These are phyloP conservation scores for Polylopha cassiicola DNA, from an alignment of 2,888 invertebrate genomes.

Conservation along the genomic window DNA sequence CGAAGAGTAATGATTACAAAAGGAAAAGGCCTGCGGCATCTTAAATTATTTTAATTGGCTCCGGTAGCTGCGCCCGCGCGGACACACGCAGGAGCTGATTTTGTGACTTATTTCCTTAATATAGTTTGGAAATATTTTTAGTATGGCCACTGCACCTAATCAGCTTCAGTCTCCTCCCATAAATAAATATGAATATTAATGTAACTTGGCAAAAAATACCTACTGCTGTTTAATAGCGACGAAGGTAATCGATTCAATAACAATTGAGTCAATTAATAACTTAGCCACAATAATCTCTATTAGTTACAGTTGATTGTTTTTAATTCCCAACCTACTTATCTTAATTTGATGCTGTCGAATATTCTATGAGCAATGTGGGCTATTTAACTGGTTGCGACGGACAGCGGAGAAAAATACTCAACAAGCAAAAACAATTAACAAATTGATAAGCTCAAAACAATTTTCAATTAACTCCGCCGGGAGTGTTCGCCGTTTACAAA, in stretches of 20 bases:
- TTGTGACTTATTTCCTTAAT: constrained; percentile 28
- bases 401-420: constrained; percentile 65
- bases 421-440: constrained; percentile 77
- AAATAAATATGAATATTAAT: too few species aligned
- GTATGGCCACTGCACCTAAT: too few species aligned
- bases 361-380: constrained; percentile 36
- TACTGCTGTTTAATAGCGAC: too few species aligned
- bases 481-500: constrained; percentile 75
- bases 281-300: too few species aligned
- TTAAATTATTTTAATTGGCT: constrained; percentile 78
- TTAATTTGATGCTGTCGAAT: constrained; percentile 18
- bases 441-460: constrained; percentile 78
- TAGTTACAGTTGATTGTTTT: too few species aligned
- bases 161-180: too few species aligned
- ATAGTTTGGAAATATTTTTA: too few species aligned
- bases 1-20: constrained; percentile 73
- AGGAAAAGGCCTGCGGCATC: constrained; percentile 70
- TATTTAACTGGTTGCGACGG: constrained; percentile 50
- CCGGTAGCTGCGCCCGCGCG: constrained; percentile 67
- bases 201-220: too few species aligned
- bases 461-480: constrained; percentile 75
- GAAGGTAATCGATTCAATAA: too few species aligned
- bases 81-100: constrained; percentile 36
- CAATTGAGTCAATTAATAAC: too few species aligned
- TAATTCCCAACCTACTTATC: constrained; percentile 13